These are phyloP conservation scores for Actinopyga echinites DNA, from an alignment of 53 echinoderm and acorn worm genomes.

Conservation along the genomic window DNA sequence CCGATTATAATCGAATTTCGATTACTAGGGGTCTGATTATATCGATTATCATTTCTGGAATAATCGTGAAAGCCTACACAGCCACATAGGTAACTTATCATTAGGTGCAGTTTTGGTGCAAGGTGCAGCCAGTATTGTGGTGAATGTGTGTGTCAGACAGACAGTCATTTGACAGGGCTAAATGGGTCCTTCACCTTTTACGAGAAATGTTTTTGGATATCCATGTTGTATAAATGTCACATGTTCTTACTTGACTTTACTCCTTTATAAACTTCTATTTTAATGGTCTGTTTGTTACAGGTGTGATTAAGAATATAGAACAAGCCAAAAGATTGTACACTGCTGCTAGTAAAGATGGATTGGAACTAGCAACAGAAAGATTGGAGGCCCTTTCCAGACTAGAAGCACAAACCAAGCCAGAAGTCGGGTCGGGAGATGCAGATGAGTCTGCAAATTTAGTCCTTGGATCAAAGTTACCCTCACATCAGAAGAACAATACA, in stretches of 20 bases:
- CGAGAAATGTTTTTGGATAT: background rate
- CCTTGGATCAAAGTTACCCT: background rate
- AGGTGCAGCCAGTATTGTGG: too few relatives aligned
- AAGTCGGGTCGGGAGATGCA: background rate
- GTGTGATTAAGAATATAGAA: conserved; percentile 51
- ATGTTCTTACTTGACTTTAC: background rate
- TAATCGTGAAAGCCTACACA: too few relatives aligned
- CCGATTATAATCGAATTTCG: too few relatives aligned
- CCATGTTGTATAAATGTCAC: background rate
- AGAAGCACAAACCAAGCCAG: conserved; percentile 13
- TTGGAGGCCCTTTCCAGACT: conserved; percentile 7
- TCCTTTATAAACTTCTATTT: background rate
- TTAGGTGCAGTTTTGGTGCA: too few relatives aligned
- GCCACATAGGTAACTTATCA: too few relatives aligned
- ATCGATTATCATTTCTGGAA: too few relatives aligned
- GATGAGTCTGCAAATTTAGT: background rate
- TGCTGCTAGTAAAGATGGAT: conserved; percentile 61
- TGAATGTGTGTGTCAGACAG: too few relatives aligned
- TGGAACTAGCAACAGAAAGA: conserved; percentile 58
- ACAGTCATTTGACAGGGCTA: too few relatives aligned
- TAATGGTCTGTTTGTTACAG: conserved; percentile 20
- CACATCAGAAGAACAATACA: background rate
- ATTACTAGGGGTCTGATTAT: too few relatives aligned
- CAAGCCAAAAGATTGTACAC: conserved; percentile 61
- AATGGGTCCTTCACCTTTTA: too few relatives aligned